A percentile compares a stretch with the other conserved stretches of the same genome.
phyloP scores from a whole-genome alignment of 2,888 invertebrate genomes.

The Corbicula japonica region DNA sequence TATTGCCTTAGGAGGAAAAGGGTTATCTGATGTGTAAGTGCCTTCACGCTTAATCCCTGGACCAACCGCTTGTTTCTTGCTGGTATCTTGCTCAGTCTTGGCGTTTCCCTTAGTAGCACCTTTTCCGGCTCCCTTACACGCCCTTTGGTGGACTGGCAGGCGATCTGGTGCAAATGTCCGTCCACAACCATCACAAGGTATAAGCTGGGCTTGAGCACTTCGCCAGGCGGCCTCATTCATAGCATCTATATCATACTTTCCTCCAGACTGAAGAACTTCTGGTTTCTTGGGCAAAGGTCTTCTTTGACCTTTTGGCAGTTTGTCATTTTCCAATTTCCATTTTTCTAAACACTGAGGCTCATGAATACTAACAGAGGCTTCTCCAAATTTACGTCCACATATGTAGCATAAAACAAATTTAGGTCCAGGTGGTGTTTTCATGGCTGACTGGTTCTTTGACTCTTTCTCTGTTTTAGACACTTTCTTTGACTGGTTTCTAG shows the following conservation, averaged over 20 bases:
- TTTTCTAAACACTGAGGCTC: slow-evolving; percentile 90
- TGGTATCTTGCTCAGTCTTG: not conserved
- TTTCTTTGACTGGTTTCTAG: not conserved
- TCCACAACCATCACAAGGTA: slow-evolving; percentile 90
- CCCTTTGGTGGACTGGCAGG: slow-evolving; percentile 89
- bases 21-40: slow-evolving; percentile 70
- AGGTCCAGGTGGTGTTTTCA: slow-evolving; percentile 76
- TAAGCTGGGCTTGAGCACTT: slow-evolving; percentile 88
- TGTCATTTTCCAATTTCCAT: slow-evolving; percentile 89
- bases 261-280: slow-evolving; percentile 81
- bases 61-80: slow-evolving; percentile 26
- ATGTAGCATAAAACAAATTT: slow-evolving; percentile 89
- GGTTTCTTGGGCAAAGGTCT: slow-evolving; percentile 89
- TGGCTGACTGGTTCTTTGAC: slow-evolving; percentile 37
- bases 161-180: slow-evolving; percentile 91
- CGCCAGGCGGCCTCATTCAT: slow-evolving; percentile 89
- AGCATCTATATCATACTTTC: slow-evolving; percentile 86
- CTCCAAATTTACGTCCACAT: slow-evolving; percentile 90
- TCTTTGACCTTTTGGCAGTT: slow-evolving; percentile 88
- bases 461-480: not conserved
- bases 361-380: slow-evolving; percentile 89
- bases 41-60: slow-evolving; percentile 69
- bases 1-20: slow-evolving; percentile 64
- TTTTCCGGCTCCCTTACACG: slow-evolving; percentile 86
- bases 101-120: slow-evolving; percentile 46